Base-by-base conservation (phyloP, 2,113 vertebrate species). In the Chionodraco myersi region DNA sequence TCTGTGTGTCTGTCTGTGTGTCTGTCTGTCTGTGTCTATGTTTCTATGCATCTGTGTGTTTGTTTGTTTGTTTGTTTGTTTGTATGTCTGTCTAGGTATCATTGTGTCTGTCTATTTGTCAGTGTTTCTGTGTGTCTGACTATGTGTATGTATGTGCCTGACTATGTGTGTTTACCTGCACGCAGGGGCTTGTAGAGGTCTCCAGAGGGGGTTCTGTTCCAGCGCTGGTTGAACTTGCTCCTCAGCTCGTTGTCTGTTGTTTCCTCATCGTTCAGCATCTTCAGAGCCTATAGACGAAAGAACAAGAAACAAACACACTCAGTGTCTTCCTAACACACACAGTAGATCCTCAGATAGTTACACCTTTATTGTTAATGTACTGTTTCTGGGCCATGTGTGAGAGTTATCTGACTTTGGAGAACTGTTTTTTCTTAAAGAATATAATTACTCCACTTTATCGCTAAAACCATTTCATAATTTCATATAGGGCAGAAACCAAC, bases 101-200 rank as follows among this genome's bases (percentile, higher is more conserved):
- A 21, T 21, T 21, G 4, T 36, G 34, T 36, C 34, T 36, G 36
- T 36, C 36, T 26, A 26, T 26, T 2, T 26, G 26, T 26, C 26
- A 26, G 26, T 26, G 26, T 36, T 1, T 41, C 6, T 91, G 5
- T 53, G 53, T 78, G 34, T 61, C 36, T 57, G 58, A 44, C 12
- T 92, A 30, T 41, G 5, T 41, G 36, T 36, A 5, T 36, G 36
- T 36, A 5, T 57, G n/a, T 90, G n/a, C 36, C 21, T 49, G 48
- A 63, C 10, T 56, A 51, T 75, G 30, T 60, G 36, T 57, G 57
- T 49, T 10, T 92, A 98, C 98, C 98, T 93, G 96, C 10, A 85
- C 98, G 95, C 67, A 99, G 93, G 58, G 97, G 94, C 82, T 97
- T 99, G 77, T 99, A 99, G 7, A 99, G 96, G 2, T 99, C 98